A percentile compares a stretch with the other conserved stretches of the same genome.
phyloP scores from a whole-genome alignment of 2,797 vertebrate species.

The Ciconia nigra region DNA sequence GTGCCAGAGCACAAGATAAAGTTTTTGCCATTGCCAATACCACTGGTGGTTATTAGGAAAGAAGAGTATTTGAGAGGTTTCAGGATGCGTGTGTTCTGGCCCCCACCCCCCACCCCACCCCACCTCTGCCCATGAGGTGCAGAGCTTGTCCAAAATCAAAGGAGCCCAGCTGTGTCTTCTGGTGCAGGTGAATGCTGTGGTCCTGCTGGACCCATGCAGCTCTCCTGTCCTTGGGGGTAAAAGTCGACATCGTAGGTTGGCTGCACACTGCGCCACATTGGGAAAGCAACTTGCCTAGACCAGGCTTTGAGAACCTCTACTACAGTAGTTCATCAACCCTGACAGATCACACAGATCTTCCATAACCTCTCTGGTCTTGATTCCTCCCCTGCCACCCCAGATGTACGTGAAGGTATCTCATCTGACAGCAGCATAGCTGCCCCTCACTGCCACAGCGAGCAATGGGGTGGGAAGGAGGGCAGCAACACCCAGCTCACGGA shows the following conservation, averaged over 20 bases:
- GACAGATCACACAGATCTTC: background rate
- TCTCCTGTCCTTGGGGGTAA: background rate
- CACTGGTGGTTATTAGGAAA: background rate
- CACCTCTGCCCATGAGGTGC: background rate
- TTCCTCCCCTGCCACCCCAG: background rate
- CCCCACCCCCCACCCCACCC: rapidly evolving
- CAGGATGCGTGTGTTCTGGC: background rate
- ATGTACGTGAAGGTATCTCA: rapidly evolving
- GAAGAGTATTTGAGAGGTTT: background rate
- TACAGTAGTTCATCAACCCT: background rate
- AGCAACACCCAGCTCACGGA: background rate
- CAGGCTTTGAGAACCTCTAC: background rate
- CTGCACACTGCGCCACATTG: rapidly evolving
- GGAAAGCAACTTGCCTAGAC: background rate
- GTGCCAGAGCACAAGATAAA: background rate
- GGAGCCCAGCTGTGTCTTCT: background rate
- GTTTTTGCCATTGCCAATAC: background rate
- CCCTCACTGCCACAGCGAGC: background rate
- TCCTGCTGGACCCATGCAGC: background rate
- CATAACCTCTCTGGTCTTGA: background rate
- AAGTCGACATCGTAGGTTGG: background rate
- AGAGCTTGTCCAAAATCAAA: background rate
- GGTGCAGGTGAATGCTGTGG: background rate
- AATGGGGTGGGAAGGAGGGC: background rate
- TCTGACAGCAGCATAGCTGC: background rate